phyloP scores from a whole-genome alignment of 2,888 invertebrate species.

The Xylocampa areola region DNA sequence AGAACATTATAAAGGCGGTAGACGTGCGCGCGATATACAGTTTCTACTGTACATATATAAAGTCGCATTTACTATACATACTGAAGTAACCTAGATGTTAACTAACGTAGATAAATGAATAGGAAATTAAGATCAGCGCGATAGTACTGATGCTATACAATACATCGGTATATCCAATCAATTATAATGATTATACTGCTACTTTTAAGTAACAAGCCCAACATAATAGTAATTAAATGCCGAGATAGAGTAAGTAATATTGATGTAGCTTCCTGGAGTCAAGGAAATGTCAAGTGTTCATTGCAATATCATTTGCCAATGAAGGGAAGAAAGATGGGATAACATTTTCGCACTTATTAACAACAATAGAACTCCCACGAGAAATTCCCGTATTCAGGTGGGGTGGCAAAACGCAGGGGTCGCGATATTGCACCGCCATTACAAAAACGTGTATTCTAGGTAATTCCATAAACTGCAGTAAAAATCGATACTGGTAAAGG shows the following conservation, averaged over 20 bases:
- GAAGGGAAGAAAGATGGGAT: constrained; percentile 59
- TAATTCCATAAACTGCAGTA: constrained; percentile 68
- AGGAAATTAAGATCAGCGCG: constrained; percentile 59
- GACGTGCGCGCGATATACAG: constrained; percentile 34
- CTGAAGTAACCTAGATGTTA: constrained; percentile 18
- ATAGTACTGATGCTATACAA: constrained; percentile 49
- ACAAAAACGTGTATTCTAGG: constrained; percentile 66
- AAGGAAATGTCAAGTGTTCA: constrained; percentile 53
- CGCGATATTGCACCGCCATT: constrained; percentile 68
- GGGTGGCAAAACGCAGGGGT: constrained; percentile 75
- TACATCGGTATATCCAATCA: constrained; percentile 46
- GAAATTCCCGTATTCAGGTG: constrained; percentile 79
- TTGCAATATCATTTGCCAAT: constrained; percentile 60
- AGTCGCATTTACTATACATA: constrained; percentile 41
- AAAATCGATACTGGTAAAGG: constrained; percentile 59
- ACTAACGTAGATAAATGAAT: constrained; percentile 44
- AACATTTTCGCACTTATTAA: constrained; percentile 79
- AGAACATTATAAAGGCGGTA: constrained; percentile 48
- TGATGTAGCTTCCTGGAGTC: background rate
- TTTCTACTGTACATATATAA: constrained; percentile 41
- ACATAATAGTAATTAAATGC: constrained; percentile 20
- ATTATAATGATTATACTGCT: constrained; percentile 35
- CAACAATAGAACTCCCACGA: constrained; percentile 79
- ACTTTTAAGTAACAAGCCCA: constrained; percentile 31
- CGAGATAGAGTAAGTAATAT: constrained; percentile 5